Evolutionary conservation across 2,113 vertebrate genomes (phyloP), one percentile per base, ranked within the genome.

Genomic region (Piaya cayana): DNA sequence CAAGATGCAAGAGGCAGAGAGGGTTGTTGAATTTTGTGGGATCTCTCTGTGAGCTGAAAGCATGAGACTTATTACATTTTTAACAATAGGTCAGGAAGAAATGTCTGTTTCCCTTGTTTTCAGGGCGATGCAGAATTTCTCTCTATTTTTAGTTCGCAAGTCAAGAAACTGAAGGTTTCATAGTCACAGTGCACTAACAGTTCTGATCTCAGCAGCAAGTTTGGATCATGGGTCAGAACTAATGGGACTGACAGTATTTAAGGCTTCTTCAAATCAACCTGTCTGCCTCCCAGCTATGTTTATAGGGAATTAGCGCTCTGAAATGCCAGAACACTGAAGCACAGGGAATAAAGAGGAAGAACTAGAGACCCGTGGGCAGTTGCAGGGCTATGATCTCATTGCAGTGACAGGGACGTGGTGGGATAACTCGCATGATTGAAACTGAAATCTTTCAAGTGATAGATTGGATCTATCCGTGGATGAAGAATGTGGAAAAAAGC

Each of bases 1-100:
- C 91, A 92, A 94, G 82, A 91, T 76, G 76, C 78, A 86, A 94
- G 62, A 88, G 34, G 78, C 75, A 91, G 72, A 78, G 52, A 84
- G 82, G 9, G 32, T 67, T 92, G 86, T 52, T 18, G 67, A 84
- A 90, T 94, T 92, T 85, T 79, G 67, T 80, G 75, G 80, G 58
- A 69, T 76, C 59, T 92, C 22, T 90, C 56, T 93, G 78, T 71
- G 65, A 84, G 55, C 52, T 92, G 65, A 76, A 90, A 95, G 63
- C 36, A 43, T 36, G 36, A 85, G 58, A 76, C 36, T 26, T 34
- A 6, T 36, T 52, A 64, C 26, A 17, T 88, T 91, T 82, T 53
- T 42, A 50, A 34, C 71, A 87, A 27, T 29, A 62, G 43, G 56
- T 93, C 64, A 92, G 65, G 52, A 81, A 80, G 19, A 23, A 91